Conservation (phyloP, 2,797 vertebrate genomes). For the Ataeniobius toweri region DNA sequence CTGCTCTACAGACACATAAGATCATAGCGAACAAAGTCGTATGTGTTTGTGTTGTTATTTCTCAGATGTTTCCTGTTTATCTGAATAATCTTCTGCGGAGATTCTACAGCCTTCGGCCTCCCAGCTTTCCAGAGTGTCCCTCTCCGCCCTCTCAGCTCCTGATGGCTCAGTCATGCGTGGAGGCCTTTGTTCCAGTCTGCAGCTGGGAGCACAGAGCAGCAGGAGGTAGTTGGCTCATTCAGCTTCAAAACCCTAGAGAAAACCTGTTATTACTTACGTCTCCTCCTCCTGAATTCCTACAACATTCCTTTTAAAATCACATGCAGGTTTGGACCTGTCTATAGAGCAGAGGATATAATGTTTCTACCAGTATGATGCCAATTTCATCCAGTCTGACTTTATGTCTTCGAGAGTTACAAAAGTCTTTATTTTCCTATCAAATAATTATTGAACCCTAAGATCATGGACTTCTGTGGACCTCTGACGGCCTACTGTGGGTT, state of each 20-base stretch:
- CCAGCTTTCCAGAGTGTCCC: not conserved
- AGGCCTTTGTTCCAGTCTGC: conserved; percentile 35
- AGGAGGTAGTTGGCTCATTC: not conserved
- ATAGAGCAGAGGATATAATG: not conserved
- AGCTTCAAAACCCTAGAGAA: not conserved
- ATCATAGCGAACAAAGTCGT: not conserved
- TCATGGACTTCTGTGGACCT: too few relatives aligned
- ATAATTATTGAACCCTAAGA: too few relatives aligned
- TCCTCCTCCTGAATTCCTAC: not conserved
- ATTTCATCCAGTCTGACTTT: not conserved
- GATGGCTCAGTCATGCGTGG: conserved; percentile 53
- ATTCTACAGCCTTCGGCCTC: too few relatives aligned
- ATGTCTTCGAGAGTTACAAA: not conserved
- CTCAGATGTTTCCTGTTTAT: not conserved
- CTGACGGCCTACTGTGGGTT: too few relatives aligned
- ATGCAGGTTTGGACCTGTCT: not conserved
- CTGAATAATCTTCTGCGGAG: too few relatives aligned
- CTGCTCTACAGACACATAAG: too few relatives aligned
- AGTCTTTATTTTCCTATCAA: not conserved
- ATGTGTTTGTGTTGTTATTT: not conserved
- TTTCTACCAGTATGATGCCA: not conserved
- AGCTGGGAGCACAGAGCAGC: conserved; percentile 23
- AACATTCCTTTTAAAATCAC: not conserved
- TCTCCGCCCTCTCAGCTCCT: not conserved
- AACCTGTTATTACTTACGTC: not conserved